Base-by-base conservation (phyloP, 1,140 invertebrate genomes). In the Polypedilum vanderplanki region DNA sequence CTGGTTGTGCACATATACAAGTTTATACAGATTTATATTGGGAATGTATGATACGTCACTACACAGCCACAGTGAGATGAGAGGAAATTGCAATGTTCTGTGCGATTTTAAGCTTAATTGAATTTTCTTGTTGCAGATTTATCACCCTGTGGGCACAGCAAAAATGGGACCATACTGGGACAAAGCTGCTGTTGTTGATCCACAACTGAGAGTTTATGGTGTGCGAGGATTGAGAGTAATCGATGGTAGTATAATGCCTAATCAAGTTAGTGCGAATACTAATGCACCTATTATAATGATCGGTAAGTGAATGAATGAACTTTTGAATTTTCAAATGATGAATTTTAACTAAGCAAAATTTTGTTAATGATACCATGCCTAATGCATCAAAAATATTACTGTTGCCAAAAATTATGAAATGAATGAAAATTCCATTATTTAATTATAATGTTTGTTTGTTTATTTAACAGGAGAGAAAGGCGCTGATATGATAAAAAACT, bases 161-260 rank as follows among this genome's bases (percentile, higher is more conserved):
- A 97, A 95, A 81, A 98, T 98, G 96, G 96, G 95, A 0, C 91
- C 91, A 0, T 88, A 89, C 73, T 91, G 89, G 87, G 94, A 96
- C 80, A 84, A 87, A 9, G 88, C 90, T 4, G 93, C 94, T 0
- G 96, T 97, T 0, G 95, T 97, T 0, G 95, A 97, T 83, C 89
- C 91, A 9, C 87, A 92, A 78, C 83, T 95, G 0, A 84, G 87
- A 74, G 93, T 95, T 3, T 92, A 94, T 77, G 93, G 93, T 0
- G 83, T 95, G 0, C 86, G 87, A 76, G 91, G 91, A 0, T 80
- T 96, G 4, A 84, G 93, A 4, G 93, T 95, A 0, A 90, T 93
- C n/a, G 93, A 96, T 79, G 92, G 90, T 0, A 93, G 91, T 73
- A 91, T 95, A 3, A 82, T 95, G 91, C 93, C 93, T 0, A 91